These are phyloP conservation scores for Diabrotica balteata DNA, from an alignment of 2,888 invertebrate genomes.

Conservation along the genomic window DNA sequence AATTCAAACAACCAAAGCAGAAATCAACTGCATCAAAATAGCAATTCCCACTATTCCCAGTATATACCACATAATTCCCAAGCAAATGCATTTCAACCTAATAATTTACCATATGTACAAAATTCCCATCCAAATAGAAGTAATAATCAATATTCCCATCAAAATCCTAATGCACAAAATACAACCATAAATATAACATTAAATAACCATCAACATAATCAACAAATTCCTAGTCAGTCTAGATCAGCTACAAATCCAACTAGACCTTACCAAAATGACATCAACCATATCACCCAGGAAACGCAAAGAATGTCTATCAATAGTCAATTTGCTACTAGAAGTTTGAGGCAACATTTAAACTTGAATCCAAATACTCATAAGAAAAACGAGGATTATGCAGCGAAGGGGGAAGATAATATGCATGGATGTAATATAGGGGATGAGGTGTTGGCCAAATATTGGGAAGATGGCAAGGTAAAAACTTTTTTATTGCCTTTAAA, in stretches of 20 bases:
- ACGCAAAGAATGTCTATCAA: constrained; percentile 53
- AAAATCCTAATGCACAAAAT: no score
- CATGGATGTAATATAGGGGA: constrained; percentile 80
- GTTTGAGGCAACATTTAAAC: constrained; percentile 56
- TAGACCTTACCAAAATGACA: constrained; percentile 25
- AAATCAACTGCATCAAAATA: constrained; percentile 5
- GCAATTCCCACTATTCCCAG: background rate
- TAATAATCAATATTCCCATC: no score
- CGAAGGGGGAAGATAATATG: constrained; percentile 20
- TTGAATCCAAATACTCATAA: constrained; percentile 37
- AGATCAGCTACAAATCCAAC: constrained; percentile 22
- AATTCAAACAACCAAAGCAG: constrained; percentile 11
- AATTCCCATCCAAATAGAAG: background rate
- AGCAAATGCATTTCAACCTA: constrained; percentile 2
- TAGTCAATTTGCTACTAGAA: constrained; percentile 55
- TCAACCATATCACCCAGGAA: constrained; percentile 41
- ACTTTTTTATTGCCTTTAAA: background rate
- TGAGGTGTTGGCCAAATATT: constrained; percentile 87
- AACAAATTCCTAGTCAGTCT: constrained; percentile 16
- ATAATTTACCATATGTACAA: background rate
- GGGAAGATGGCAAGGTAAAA: constrained; percentile 87
- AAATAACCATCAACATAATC: constrained; percentile 25
- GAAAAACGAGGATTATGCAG: constrained; percentile 22
- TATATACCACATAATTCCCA: constrained; percentile 4
- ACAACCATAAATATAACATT: background rate